A percentile compares a stretch with the other conserved stretches of the same genome.
Conservation (phyloP, 2,797 vertebrate species). For the Scolopax bukidnonensis region DNA sequence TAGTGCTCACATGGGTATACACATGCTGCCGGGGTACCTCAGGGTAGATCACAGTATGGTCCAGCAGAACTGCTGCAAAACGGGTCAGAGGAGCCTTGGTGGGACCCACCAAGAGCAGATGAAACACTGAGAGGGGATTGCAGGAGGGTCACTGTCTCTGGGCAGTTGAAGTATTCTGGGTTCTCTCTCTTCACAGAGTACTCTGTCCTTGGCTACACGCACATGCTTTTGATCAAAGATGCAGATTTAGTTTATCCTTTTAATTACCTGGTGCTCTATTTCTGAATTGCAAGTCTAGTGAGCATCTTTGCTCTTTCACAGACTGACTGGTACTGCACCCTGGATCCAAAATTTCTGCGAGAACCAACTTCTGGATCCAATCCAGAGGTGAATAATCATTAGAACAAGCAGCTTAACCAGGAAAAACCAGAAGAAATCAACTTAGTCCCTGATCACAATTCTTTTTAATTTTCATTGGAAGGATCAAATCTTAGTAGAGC, state of each 20-base stretch:
- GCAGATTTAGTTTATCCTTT: not conserved
- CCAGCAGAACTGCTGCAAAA: not conserved
- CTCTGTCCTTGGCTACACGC: not conserved
- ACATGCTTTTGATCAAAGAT: not conserved
- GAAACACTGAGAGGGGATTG: rapidly evolving
- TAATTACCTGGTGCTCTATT: not conserved
- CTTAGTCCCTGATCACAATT: no score
- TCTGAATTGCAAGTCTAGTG: not conserved
- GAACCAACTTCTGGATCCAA: not conserved
- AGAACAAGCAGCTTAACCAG: not conserved
- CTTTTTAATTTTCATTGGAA: not conserved
- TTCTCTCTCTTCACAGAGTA: not conserved
- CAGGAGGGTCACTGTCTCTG: not conserved
- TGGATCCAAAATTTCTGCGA: not conserved
- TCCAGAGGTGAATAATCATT: not conserved
- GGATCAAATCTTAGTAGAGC: not conserved
- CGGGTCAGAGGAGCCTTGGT: not conserved
- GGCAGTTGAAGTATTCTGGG: not conserved
- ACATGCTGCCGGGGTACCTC: not conserved
- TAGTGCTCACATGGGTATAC: not conserved
- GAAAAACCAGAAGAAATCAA: not conserved
- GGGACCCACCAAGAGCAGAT: not conserved
- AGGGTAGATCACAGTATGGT: not conserved
- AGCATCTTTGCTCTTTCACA: not conserved
- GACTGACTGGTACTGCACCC: not conserved